These are phyloP conservation scores for Pachypanchax playfairii DNA, from an alignment of 2,113 vertebrate species.

Conservation along the genomic window DNA sequence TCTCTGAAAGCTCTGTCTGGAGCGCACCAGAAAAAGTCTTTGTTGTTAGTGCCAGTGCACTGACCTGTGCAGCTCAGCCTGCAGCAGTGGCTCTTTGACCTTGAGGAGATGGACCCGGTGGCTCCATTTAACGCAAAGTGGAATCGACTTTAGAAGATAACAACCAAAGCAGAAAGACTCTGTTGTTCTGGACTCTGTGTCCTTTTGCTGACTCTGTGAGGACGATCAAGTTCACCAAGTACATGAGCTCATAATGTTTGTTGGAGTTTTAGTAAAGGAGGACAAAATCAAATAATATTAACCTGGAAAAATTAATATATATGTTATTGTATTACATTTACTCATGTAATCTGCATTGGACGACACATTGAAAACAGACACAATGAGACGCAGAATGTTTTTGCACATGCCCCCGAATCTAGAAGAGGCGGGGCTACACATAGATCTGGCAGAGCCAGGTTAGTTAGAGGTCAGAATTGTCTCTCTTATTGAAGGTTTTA, in stretches of 20 bases:
- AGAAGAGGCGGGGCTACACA: too few relatives aligned
- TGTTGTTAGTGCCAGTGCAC: conserved; percentile 67
- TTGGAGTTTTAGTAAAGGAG: too few relatives aligned
- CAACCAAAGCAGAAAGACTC: conserved; percentile 28
- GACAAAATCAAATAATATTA: too few relatives aligned
- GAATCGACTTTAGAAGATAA: conserved; percentile 43
- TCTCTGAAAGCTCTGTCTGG: conserved; percentile 70
- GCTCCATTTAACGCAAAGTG: conserved; percentile 38
- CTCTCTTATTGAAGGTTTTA: not conserved
- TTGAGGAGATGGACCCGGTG: conserved; percentile 49
- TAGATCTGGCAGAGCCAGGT: too few relatives aligned
- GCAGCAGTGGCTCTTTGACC: conserved; percentile 60
- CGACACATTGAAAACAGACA: too few relatives aligned
- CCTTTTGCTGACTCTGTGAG: conserved; percentile 5
- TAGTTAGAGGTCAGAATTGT: too few relatives aligned
- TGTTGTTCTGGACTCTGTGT: conserved; percentile 37
- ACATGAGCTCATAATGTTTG: too few relatives aligned
- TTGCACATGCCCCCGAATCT: too few relatives aligned
- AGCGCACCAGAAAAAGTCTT: conserved; percentile 56
- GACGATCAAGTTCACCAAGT: conserved; percentile 9
- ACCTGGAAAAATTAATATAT: too few relatives aligned
- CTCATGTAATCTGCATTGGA: too few relatives aligned
- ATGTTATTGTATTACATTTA: too few relatives aligned
- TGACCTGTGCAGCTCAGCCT: conserved; percentile 69
- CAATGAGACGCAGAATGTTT: too few relatives aligned